Base-by-base conservation (phyloP, 2,888 invertebrate species). In the Junonia oenone region DNA sequence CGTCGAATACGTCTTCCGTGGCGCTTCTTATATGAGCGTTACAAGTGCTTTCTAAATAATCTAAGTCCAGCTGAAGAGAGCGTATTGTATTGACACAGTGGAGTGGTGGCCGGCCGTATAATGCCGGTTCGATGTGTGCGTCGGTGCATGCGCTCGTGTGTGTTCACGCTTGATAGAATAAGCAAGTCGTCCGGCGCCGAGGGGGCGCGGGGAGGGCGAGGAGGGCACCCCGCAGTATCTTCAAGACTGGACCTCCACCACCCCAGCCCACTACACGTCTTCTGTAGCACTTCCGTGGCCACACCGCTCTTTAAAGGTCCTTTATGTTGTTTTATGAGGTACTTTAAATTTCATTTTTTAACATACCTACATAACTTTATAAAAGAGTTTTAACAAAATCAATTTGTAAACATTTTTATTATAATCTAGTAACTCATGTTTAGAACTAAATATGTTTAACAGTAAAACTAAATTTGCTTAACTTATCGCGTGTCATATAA, bases 21-120 rank as follows among this genome's bases (percentile, higher is more conserved):
- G 77, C 82, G 83, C 85, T 83, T 89, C 90, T 90, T 90, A 91
- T 91, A 91, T 91, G 91, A 90, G 86, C 89, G 85, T 90, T 90
- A 91, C 89, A 90, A 91, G 91, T 91, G 91, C 91, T 91, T 91
- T 91, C 90, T 91, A 91, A 91, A 91, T 91, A 91, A 91, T 90
- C 91, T 90, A 89, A 91, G 91, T 91, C 91, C 90, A 85, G 88
- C 75, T 81, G 88, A 87, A 87, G 88, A 88, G 90, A 89, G 87
- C 83, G 90, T 90, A 90, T 90, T 90, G 90, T 91, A 91, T 91
- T 91, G 90, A 91, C 91, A 91, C 75, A 91, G 91, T 86, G 81
- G 86, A 89, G 87, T 91, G 90, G 90, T 88, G 88, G 86, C 87
- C 87, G 87, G 89, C 86, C 81, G 86, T 89, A 89, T 91, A 90